A percentile compares a stretch with the other conserved stretches of the same genome.
Conservation (phyloP, 2,113 vertebrate species). For the Hemichromis elongatus region DNA sequence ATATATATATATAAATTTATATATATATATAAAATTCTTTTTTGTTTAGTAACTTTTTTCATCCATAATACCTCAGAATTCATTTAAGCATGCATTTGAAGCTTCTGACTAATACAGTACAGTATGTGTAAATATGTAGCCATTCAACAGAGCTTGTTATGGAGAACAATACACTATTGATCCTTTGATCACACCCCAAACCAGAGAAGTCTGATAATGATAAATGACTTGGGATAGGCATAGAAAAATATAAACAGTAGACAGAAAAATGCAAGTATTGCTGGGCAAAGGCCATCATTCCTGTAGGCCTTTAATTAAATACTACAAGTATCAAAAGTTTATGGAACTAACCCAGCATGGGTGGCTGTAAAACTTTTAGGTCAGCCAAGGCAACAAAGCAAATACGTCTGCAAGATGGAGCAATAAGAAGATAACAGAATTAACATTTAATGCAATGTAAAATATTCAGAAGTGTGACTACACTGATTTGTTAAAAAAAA, state of each 20-base stretch:
- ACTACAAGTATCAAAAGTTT: conserved; percentile 1
- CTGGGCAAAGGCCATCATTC: neutral
- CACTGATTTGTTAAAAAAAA: conserved; percentile 27
- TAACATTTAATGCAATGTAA: conserved; percentile 11
- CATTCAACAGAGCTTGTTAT: conserved; percentile 19
- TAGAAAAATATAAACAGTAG: neutral
- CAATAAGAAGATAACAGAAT: conserved; percentile 19
- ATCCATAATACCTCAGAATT: neutral
- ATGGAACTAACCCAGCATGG: neutral
- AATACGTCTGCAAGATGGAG: conserved; percentile 8
- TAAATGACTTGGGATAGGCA: neutral
- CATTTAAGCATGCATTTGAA: neutral
- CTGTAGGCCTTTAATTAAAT: neutral
- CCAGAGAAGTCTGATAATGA: conserved; percentile 21
- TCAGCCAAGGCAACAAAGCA: neutral
- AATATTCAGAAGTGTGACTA: conserved; percentile 52
- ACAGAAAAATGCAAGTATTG: neutral
- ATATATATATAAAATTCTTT: neutral
- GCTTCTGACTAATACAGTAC: neutral
- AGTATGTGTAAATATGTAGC: conserved; percentile 3
- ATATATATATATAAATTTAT: no score
- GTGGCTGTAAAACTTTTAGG: neutral
- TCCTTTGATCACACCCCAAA: conserved; percentile 1
- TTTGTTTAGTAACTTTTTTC: neutral
- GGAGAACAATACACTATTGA: conserved; percentile 34